A percentile compares a stretch with the other conserved stretches of the same genome.
These are phyloP conservation scores for Drosophila ananassae DNA, from an alignment of 1,140 invertebrate species.

Conservation along the genomic window DNA sequence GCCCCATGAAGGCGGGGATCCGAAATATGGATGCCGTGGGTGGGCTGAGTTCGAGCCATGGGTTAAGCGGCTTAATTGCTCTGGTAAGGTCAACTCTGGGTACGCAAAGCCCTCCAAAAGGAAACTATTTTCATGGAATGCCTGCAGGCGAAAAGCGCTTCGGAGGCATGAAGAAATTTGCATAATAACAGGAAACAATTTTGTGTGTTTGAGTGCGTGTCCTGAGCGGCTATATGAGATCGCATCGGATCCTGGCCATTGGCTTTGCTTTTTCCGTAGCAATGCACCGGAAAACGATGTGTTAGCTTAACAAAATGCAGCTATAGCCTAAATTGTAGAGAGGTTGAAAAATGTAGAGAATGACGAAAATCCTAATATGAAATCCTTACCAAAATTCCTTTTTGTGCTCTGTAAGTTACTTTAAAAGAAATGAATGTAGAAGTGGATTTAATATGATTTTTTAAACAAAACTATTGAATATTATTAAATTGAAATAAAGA, in stretches of 20 bases:
- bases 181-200: conserved; percentile 81
- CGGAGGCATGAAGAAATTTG: conserved; percentile 53
- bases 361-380: too few relatives aligned
- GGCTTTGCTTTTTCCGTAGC: conserved; percentile 9
- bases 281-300: conserved; percentile 69
- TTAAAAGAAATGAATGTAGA: too few relatives aligned
- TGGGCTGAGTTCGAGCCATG: conserved; percentile 14
- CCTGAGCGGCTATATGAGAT: conserved; percentile 42
- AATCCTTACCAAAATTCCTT: too few relatives aligned
- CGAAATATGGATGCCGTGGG: conserved; percentile 2
- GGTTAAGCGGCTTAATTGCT: conserved; percentile 78
- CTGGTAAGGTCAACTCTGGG: conserved; percentile 69
- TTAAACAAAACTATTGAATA: too few relatives aligned
- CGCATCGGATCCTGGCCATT: conserved; percentile 17
- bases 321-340: conserved; percentile 21
- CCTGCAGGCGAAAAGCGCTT: conserved; percentile 10
- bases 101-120: conserved; percentile 28
- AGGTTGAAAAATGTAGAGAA: too few relatives aligned
- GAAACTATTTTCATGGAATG: conserved; percentile 48
- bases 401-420: too few relatives aligned
- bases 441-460: too few relatives aligned
- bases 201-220: conserved; percentile 57
- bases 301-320: conserved; percentile 75
- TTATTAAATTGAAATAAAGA: not conserved
- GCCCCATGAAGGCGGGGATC: conserved; percentile 12